phyloP scores from a whole-genome alignment of 2,797 vertebrate species.

The Falco novaeseelandiae region DNA sequence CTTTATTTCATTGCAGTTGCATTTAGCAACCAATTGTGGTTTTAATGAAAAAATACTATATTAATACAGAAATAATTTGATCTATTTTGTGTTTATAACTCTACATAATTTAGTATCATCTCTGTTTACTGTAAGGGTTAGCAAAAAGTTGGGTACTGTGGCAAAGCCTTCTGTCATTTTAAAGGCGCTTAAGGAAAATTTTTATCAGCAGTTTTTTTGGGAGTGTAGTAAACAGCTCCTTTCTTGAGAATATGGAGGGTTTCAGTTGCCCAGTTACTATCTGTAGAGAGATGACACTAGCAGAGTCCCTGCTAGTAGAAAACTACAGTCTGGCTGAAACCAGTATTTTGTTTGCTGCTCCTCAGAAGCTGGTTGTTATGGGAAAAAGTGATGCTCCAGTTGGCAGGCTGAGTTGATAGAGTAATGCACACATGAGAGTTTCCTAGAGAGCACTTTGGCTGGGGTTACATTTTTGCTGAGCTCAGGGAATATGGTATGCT shows the following conservation, averaged over 20 bases:
- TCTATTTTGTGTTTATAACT: neutral
- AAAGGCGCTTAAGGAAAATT: neutral
- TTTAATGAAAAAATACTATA: conserved; percentile 5
- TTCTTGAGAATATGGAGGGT: neutral
- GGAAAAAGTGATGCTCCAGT: neutral
- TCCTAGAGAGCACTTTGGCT: neutral
- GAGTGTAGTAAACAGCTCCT: neutral
- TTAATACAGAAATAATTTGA: conserved; percentile 14
- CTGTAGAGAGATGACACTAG: neutral
- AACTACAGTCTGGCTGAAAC: neutral
- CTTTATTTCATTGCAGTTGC: neutral
- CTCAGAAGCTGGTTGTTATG: neutral
- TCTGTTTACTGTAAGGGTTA: neutral
- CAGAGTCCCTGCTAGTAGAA: neutral
- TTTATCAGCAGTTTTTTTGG: neutral
- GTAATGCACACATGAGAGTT: neutral
- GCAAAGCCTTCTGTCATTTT: neutral
- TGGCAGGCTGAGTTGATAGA: neutral
- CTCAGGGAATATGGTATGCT: neutral
- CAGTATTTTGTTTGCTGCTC: neutral
- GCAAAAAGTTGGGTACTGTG: neutral
- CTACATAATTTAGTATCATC: neutral
- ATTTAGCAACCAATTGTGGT: neutral
- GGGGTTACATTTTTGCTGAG: neutral
- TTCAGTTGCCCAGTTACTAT: neutral